Evolutionary conservation across 2,888 invertebrate genomes (phyloP).

Genomic region (Torymus auratus): DNA sequence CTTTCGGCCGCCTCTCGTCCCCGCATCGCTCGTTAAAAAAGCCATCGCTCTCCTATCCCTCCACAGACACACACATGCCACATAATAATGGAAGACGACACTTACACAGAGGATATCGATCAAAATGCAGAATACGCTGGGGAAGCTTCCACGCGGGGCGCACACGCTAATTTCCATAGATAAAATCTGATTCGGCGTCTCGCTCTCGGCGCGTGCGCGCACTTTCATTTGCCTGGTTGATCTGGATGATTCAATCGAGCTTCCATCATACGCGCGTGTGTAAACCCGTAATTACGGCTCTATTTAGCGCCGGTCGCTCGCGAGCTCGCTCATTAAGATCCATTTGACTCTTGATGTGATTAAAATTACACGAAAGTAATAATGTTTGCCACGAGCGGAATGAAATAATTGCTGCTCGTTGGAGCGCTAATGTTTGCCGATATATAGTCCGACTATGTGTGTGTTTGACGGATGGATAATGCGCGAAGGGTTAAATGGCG

Average conservation of each 20-base stretch:
- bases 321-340: conserved; percentile 44
- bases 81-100: conserved; percentile 42
- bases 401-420: not conserved
- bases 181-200: conserved; percentile 50
- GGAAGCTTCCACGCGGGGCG: not conserved
- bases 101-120: conserved; percentile 44
- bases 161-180: conserved; percentile 50
- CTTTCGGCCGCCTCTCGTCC: not conserved
- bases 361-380: conserved; percentile 40
- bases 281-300: conserved; percentile 41
- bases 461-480: too few relatives aligned
- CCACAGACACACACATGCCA: not conserved
- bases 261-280: not conserved
- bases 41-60: not conserved
- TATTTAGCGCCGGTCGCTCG: conserved; percentile 5
- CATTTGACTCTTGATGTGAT: conserved; percentile 51
- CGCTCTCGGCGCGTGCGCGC: conserved; percentile 1
- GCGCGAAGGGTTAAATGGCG: not conserved
- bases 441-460: too few relatives aligned
- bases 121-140: conserved; percentile 35
- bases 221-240: conserved; percentile 40
- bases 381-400: conserved; percentile 9
- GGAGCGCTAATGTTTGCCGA: too few relatives aligned
- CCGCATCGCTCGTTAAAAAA: conserved; percentile 9
- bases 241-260: conserved; percentile 47